These are phyloP conservation scores for Aspiorhynchus laticeps DNA, from an alignment of 2,113 vertebrate genomes.

Conservation along the genomic window DNA sequence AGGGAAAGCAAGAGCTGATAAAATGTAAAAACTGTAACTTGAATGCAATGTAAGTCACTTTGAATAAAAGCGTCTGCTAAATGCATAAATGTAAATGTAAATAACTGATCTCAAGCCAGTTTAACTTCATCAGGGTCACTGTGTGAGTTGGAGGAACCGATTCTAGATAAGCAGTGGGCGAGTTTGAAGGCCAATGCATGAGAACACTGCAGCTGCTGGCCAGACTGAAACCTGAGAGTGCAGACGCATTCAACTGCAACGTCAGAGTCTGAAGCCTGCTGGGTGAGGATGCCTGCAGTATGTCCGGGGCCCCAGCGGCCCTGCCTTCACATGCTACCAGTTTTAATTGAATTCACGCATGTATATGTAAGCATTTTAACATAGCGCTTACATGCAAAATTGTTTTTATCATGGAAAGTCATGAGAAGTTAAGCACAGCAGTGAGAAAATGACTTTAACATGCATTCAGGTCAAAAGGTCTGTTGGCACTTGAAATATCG, in stretches of 20 bases:
- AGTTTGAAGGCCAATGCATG: constrained; percentile 20
- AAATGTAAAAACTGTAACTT: no score
- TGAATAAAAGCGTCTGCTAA: no score
- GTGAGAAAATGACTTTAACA: not conserved
- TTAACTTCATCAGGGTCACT: not conserved
- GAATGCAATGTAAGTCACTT: no score
- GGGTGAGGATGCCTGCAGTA: constrained; percentile 31
- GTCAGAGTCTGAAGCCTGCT: constrained; percentile 49
- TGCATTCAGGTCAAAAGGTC: not conserved
- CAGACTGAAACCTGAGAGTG: constrained; percentile 67
- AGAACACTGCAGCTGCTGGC: constrained; percentile 62
- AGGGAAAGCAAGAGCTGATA: no score
- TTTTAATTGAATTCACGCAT: not conserved
- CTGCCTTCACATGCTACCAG: constrained; percentile 12
- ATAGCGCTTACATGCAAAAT: not conserved
- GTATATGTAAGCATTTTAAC: not conserved
- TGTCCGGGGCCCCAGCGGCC: not conserved
- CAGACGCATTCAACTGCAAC: constrained; percentile 45
- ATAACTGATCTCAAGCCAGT: constrained; percentile 12
- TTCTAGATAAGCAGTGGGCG: not conserved
- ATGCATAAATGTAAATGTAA: no score
- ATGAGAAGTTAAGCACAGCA: not conserved
- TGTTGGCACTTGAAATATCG: not conserved
- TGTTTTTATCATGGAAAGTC: not conserved
- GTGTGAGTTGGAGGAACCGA: not conserved